Evolutionary conservation across 2,113 vertebrate species (phyloP).

Genomic region (Rhinoptilus africanus): DNA sequence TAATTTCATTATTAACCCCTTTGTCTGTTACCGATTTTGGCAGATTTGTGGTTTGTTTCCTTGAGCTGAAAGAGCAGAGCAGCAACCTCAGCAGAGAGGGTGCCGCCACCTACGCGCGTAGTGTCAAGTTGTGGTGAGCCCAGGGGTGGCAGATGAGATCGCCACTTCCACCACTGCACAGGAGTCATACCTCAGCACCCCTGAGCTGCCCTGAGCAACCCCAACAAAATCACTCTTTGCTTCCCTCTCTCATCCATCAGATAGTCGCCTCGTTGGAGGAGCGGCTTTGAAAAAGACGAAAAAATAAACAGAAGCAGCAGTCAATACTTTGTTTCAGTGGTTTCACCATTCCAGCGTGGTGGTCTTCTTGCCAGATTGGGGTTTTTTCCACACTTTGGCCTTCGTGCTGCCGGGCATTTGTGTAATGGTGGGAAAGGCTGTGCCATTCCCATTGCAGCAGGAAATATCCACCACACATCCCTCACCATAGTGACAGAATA

Average conservation of each 20-base stretch:
- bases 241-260: neutral
- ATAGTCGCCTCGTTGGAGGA: accelerated
- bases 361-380: neutral
- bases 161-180: neutral
- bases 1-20: neutral
- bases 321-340: neutral
- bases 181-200: neutral
- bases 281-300: neutral
- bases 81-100: neutral
- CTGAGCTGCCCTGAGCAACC: neutral
- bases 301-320: neutral
- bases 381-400: neutral
- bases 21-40: neutral
- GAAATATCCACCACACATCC: neutral
- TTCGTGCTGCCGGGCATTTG: neutral
- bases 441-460: neutral
- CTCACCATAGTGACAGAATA: neutral
- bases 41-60: neutral
- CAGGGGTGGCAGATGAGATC: neutral
- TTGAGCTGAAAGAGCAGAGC: neutral
- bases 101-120: accelerated
- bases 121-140: accelerated
- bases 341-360: neutral
- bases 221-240: neutral
- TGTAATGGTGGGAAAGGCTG: neutral